Base-by-base conservation (phyloP, 1,140 invertebrate species). In the Cydia amplana region DNA sequence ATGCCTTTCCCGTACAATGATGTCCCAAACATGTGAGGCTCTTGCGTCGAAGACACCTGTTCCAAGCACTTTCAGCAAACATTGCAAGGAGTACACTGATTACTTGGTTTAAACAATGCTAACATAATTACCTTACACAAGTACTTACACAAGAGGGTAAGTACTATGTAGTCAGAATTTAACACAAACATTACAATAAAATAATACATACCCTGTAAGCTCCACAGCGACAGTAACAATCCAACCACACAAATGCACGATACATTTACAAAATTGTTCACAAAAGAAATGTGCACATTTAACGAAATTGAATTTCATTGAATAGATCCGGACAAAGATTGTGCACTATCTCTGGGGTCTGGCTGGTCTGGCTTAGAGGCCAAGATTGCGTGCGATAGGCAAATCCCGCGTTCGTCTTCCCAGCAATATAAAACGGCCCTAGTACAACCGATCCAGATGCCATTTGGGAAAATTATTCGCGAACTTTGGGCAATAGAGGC, bases 281-380 rank as follows among this genome's bases (percentile, higher is more conserved):
- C 65, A 36, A 70, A 70, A 70, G 65, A 70, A 70, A 43, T 70
- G 36, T 70, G 32, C 28, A 70, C 65, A 36, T 81, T 79, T 74
- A 79, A 80, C 76, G 80, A 85, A 85, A 87, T 87, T 83, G 84
- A 86, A 87, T 84, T 86, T 83, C 82, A 86, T 83, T 83, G 83
- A 83, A 86, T 82, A 86, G 82, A 87, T 85, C 77, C 82, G 79
- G 80, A 85, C 82, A 82, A 82, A 83, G 86, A 87, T 87, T 87
- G 81, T 76, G 73, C 77, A 79, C 65, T 77, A 82, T 81, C 81
- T 81, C 81, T 65, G 79, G 79, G 78, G 80, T 75, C 73, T 83
- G 83, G 82, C 83, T 87, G n/a, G n/a, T 83, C 80, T 84, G 82
- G 82, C 85, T 87, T 86, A 83, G 75, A 63, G 83, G 82, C 80